A percentile compares a stretch with the other conserved stretches of the same genome.
Conservation (phyloP, 2,113 vertebrate genomes). For the Silurus asotus region DNA sequence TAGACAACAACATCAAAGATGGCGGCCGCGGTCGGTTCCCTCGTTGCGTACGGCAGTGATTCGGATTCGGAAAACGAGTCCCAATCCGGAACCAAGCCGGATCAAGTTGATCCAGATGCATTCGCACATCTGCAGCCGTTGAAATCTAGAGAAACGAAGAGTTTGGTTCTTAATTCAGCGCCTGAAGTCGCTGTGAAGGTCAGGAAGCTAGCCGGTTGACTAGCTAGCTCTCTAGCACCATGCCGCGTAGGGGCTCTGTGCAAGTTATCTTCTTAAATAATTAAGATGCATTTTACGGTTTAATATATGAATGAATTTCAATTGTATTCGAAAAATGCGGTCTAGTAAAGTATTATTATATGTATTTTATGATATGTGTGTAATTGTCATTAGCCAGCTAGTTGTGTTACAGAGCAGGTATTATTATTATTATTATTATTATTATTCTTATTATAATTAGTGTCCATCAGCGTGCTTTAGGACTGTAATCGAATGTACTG, state of each 20-base stretch:
- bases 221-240: neutral
- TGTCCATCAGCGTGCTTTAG: neutral
- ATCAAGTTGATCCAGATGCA: constrained; percentile 71
- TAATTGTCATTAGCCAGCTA: too few species aligned
- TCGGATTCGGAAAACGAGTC: constrained; percentile 85
- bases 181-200: constrained; percentile 95
- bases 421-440: neutral
- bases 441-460: too few species aligned
- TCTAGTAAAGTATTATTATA: neutral
- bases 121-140: constrained; percentile 77
- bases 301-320: neutral
- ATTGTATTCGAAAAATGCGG: neutral
- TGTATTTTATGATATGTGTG: too few species aligned
- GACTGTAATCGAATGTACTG: neutral
- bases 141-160: constrained; percentile 53
- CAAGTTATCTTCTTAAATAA: neutral
- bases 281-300: neutral
- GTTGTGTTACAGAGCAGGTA: too few species aligned
- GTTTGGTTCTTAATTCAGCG: constrained; percentile 81
- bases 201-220: constrained; percentile 40
- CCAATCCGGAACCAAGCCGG: constrained; percentile 57
- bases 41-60: constrained; percentile 86
- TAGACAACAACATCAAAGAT: constrained; percentile 79
- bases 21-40: constrained; percentile 79
- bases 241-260: neutral